phyloP scores from a whole-genome alignment of 1,140 invertebrate genomes.

The Propsilocerus akamusi region DNA sequence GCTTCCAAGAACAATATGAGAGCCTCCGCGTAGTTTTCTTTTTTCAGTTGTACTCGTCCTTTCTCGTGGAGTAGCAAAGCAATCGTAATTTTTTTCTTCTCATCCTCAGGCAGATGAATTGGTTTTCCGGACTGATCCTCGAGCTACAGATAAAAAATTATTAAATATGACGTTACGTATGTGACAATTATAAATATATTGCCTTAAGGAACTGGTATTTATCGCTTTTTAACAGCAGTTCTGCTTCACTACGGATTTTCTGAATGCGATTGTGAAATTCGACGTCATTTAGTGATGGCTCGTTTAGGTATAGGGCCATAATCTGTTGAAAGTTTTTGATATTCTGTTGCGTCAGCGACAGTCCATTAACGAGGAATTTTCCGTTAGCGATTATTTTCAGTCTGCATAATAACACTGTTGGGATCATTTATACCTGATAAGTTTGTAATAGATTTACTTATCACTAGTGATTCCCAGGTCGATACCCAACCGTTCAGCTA shows the following conservation, averaged over 20 bases:
- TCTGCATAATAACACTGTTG: no score
- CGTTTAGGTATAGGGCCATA: constrained; percentile 34
- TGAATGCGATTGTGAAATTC: constrained; percentile 15
- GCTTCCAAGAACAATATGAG: constrained; percentile 55
- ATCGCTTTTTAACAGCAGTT: neutral
- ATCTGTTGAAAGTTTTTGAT: constrained; percentile 43
- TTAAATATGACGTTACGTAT: constrained; percentile 5
- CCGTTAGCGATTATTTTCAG: constrained; percentile 8
- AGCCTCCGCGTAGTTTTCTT: constrained; percentile 43
- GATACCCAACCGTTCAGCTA: constrained; percentile 32
- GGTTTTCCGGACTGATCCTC: constrained; percentile 58
- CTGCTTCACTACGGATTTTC: constrained; percentile 18
- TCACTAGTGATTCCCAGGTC: constrained; percentile 11
- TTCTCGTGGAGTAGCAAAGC: constrained; percentile 63
- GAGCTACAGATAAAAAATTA: constrained; percentile 29
- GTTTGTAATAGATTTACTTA: neutral
- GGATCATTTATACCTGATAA: no score
- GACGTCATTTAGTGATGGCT: constrained; percentile 12
- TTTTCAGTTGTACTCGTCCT: constrained; percentile 41
- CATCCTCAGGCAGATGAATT: constrained; percentile 41
- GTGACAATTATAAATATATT: constrained; percentile 9
- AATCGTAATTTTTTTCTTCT: constrained; percentile 43
- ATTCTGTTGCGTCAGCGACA: constrained; percentile 12
- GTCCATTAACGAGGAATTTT: neutral
- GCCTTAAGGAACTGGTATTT: neutral